Conservation (phyloP, 2,888 invertebrate genomes). For the Chironomus tentans region DNA sequence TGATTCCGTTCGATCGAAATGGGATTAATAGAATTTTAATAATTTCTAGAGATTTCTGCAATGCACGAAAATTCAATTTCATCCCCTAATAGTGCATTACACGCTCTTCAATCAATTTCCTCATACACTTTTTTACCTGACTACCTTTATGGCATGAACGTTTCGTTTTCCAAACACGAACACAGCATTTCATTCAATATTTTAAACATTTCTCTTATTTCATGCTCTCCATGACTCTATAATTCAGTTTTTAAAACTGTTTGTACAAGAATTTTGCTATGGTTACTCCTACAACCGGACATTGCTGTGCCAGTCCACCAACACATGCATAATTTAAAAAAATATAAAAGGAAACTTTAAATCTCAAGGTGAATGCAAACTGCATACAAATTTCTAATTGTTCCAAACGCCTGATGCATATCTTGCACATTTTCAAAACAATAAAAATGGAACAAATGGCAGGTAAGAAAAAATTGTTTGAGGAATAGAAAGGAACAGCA, state of each 20-base stretch:
- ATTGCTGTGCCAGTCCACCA: background rate
- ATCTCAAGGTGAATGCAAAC: slow-evolving; percentile 17
- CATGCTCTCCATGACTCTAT: no score
- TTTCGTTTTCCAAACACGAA: background rate
- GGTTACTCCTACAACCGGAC: slow-evolving; percentile 4
- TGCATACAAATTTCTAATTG: slow-evolving; percentile 22
- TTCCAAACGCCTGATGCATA: slow-evolving; percentile 19
- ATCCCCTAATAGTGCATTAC: slow-evolving; percentile 10
- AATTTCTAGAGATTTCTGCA: slow-evolving; percentile 15
- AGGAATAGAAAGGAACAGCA: background rate
- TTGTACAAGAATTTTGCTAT: slow-evolving; percentile 9
- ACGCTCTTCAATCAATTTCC: slow-evolving; percentile 17
- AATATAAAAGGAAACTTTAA: background rate
- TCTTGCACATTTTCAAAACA: background rate
- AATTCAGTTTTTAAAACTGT: background rate
- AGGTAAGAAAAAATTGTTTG: background rate
- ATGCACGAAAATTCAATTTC: background rate
- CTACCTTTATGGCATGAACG: background rate
- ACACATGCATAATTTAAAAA: background rate
- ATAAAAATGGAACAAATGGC: background rate
- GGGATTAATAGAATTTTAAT: slow-evolving; percentile 4
- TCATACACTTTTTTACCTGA: background rate
- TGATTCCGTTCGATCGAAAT: background rate
- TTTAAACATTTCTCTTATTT: slow-evolving; percentile 4
- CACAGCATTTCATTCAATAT: slow-evolving; percentile 17